These are phyloP conservation scores for Microcebus ravelobensis DNA, from an alignment of 2,113 vertebrate species.

Conservation along the genomic window DNA sequence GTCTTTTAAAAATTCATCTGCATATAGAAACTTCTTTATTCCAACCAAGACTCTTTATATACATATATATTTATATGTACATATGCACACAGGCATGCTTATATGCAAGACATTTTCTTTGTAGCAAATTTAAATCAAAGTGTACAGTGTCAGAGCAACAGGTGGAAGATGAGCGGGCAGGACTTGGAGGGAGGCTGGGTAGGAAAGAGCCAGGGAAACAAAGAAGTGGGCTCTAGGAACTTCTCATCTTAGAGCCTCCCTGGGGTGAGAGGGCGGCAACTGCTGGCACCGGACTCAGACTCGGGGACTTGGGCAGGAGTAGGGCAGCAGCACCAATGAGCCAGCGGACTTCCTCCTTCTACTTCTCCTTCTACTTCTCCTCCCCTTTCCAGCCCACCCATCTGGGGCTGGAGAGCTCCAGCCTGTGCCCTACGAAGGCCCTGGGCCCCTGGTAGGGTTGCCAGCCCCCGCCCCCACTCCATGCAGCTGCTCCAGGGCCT, in stretches of 20 bases:
- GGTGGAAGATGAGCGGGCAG: neutral
- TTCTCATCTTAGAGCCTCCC: too few species aligned
- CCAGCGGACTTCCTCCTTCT: neutral
- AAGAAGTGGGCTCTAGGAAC: neutral
- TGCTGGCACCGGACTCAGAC: neutral
- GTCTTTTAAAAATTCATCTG: neutral
- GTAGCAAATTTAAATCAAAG: neutral
- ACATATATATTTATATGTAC: neutral
- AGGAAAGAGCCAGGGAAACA: neutral
- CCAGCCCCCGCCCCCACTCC: neutral
- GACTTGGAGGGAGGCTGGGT: neutral
- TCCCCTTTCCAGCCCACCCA: too few species aligned
- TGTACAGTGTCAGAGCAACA: neutral
- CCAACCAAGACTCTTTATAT: neutral
- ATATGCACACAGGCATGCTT: neutral
- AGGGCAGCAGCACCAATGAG: too few species aligned
- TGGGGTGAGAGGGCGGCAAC: too few species aligned
- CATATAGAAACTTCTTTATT: neutral
- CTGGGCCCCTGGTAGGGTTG: neutral
- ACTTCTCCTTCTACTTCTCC: neutral
- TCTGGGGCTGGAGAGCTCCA: neutral
- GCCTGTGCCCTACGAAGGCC: neutral
- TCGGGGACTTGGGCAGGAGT: neutral
- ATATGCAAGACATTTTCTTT: neutral
- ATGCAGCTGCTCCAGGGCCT: neutral